phyloP scores from a whole-genome alignment of 2,113 vertebrate species.

The Megaptera novaeangliae region DNA sequence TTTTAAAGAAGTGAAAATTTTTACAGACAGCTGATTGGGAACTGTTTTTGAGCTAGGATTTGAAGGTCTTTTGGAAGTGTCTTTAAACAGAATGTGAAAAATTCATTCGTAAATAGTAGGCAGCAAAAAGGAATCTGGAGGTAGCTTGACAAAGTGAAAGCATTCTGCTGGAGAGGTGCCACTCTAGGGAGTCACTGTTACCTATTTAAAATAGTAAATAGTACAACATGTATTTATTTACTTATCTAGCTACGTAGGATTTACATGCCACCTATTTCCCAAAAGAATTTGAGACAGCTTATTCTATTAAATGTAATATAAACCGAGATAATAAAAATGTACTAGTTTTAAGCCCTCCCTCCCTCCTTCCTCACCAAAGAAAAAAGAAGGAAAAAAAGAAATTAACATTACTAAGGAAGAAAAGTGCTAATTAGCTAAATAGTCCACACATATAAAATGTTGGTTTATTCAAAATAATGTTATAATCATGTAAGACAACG shows the following conservation, averaged over 20 bases:
- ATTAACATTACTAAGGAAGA: neutral
- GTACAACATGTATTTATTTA: neutral
- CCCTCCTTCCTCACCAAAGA: neutral
- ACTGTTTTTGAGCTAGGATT: slow-evolving; percentile 32
- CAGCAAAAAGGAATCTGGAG: neutral
- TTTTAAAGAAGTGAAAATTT: slow-evolving; percentile 46
- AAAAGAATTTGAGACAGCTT: neutral
- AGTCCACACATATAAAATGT: neutral
- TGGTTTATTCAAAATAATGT: neutral
- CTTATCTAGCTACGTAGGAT: neutral
- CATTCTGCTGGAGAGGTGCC: neutral
- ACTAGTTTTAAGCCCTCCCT: neutral
- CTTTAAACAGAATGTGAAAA: slow-evolving; percentile 8
- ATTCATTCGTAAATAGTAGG: neutral
- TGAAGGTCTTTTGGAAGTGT: neutral
- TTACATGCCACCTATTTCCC: neutral
- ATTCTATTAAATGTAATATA: slow-evolving; percentile 6
- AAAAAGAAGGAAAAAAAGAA: neutral
- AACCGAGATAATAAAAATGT: neutral
- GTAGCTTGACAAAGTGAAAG: neutral
- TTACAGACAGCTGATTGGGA: neutral
- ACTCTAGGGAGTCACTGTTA: neutral
- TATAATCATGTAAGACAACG: neutral
- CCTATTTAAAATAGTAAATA: neutral
- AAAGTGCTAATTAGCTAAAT: neutral